These are phyloP conservation scores for Megaceryle torquata DNA, from an alignment of 2,113 vertebrate species.

Conservation along the genomic window DNA sequence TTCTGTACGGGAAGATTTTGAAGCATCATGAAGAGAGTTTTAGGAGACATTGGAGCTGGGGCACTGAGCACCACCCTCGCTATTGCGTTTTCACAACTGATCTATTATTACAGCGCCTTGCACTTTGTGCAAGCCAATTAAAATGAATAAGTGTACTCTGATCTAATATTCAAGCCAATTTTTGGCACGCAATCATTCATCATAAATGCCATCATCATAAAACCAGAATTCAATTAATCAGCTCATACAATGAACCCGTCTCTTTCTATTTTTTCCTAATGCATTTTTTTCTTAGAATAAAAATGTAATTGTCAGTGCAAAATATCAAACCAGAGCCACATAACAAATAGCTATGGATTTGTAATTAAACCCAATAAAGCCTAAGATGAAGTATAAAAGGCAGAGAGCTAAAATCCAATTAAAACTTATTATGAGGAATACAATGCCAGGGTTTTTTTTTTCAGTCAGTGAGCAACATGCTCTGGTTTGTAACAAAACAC, in stretches of 20 bases:
- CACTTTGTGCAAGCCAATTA: slow-evolving; percentile 68
- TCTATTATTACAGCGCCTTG: slow-evolving; percentile 8
- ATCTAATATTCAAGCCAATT: slow-evolving; percentile 64
- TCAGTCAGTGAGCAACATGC: not conserved
- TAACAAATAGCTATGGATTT: slow-evolving; percentile 75
- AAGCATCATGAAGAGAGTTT: not conserved
- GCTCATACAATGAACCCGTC: slow-evolving; percentile 57
- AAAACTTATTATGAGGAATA: slow-evolving; percentile 66
- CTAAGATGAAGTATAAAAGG: slow-evolving; percentile 58
- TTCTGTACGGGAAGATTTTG: not conserved
- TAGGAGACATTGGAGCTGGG: not conserved
- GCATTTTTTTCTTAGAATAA: slow-evolving; percentile 66
- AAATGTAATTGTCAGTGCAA: slow-evolving; percentile 73
- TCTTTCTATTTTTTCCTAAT: slow-evolving; percentile 69
- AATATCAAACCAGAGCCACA: slow-evolving; percentile 70
- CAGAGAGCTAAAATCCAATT: slow-evolving; percentile 70
- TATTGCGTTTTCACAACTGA: slow-evolving; percentile 4
- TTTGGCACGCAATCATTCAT: slow-evolving; percentile 68
- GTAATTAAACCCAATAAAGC: slow-evolving; percentile 73
- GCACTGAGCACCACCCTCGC: not conserved
- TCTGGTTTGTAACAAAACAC: slow-evolving; percentile 5
- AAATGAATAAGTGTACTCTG: slow-evolving; percentile 58
- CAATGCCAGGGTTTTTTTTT: slow-evolving; percentile 34
- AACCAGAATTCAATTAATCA: slow-evolving; percentile 76
- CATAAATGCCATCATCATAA: slow-evolving; percentile 67